phyloP scores from a whole-genome alignment of 2,113 vertebrate genomes.

The Paratilapia polleni region DNA sequence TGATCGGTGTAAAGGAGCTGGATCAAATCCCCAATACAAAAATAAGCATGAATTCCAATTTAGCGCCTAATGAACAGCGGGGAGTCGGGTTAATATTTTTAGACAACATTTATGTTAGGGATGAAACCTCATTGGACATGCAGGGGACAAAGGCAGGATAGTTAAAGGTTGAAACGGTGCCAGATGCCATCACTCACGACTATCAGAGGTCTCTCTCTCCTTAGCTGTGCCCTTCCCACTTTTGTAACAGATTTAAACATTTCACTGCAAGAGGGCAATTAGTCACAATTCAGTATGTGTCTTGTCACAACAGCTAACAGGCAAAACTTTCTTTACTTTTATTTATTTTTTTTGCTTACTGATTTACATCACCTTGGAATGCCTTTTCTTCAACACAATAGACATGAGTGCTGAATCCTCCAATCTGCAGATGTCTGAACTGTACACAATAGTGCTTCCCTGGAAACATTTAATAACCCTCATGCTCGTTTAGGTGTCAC shows the following conservation, averaged over 20 bases:
- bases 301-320: constrained; percentile 53
- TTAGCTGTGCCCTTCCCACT: constrained; percentile 53
- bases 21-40: constrained; percentile 71
- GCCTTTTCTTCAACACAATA: constrained; percentile 54
- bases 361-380: constrained; percentile 71
- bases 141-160: constrained; percentile 58
- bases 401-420: constrained; percentile 60
- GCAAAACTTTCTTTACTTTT: constrained; percentile 61
- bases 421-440: constrained; percentile 65
- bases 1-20: constrained; percentile 71
- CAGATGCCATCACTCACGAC: constrained; percentile 68
- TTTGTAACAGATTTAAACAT: constrained; percentile 63
- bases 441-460: constrained; percentile 55
- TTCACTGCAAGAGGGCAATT: constrained; percentile 71
- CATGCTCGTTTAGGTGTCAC: constrained; percentile 77
- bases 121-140: constrained; percentile 60
- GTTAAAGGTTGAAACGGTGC: constrained; percentile 64
- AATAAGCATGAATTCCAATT: constrained; percentile 77
- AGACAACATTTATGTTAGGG: constrained; percentile 68
- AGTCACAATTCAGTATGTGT: constrained; percentile 62
- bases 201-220: constrained; percentile 57
- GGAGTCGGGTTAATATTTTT: constrained; percentile 75
- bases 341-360: neutral
- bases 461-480: constrained; percentile 77
- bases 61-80: constrained; percentile 67